Conservation (phyloP, 2,797 vertebrate genomes). For the Anguilla obscura region DNA sequence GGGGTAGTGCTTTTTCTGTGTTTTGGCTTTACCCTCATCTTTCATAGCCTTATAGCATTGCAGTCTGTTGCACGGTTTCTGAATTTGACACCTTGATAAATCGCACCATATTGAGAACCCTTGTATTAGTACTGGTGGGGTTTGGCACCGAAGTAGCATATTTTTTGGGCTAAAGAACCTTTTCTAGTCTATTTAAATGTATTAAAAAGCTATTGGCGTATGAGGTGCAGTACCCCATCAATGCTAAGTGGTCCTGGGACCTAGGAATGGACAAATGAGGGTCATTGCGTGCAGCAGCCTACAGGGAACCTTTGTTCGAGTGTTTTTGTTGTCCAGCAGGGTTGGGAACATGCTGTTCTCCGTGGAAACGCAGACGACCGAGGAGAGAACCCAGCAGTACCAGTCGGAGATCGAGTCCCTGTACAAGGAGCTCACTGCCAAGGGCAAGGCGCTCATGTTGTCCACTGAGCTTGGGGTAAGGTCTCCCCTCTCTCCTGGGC, state of each 20-base stretch:
- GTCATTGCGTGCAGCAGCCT: background rate
- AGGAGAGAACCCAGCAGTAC: constrained; percentile 92
- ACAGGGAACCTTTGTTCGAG: constrained; percentile 15
- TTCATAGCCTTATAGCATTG: background rate
- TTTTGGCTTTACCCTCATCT: background rate
- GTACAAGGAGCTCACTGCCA: constrained; percentile 93
- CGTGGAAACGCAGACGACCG: constrained; percentile 95
- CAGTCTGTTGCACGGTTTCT: background rate
- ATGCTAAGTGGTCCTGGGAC: background rate
- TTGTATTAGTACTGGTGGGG: no score
- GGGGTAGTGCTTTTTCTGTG: background rate
- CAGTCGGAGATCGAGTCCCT: constrained; percentile 94
- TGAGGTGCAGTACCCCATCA: background rate
- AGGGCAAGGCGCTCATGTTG: constrained; percentile 89
- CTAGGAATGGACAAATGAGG: background rate
- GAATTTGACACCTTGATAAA: no score
- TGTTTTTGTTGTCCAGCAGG: constrained; percentile 59
- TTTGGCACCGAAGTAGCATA: no score
- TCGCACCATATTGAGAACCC: no score
- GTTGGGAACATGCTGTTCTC: constrained; percentile 96
- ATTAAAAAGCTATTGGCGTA: background rate
- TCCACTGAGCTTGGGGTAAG: constrained; percentile 89
- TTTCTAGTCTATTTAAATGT: background rate
- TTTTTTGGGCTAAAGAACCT: no score
- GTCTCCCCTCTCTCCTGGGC: background rate